phyloP scores from a whole-genome alignment of 2,888 invertebrate species.

The Molorchus minor region DNA sequence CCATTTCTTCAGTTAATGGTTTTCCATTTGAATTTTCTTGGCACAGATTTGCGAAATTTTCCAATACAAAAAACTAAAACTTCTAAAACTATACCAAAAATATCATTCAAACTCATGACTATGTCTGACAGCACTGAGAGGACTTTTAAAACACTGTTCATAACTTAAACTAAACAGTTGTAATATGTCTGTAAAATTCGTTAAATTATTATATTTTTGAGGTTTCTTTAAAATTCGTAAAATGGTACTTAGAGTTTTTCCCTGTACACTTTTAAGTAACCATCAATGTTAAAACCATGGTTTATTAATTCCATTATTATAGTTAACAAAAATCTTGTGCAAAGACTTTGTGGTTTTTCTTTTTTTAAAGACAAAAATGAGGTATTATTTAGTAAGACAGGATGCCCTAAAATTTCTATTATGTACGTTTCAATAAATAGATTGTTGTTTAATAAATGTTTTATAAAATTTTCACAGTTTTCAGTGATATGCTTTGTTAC shows the following conservation, averaged over 20 bases:
- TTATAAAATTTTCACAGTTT: conserved; percentile 45
- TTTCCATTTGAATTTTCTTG: conserved; percentile 31
- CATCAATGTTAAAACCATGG: conserved; percentile 26
- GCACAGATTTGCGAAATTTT: conserved; percentile 37
- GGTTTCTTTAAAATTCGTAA: conserved; percentile 64
- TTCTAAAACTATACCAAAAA: conserved; percentile 27
- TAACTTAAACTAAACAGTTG: conserved; percentile 57
- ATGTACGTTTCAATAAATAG: conserved; percentile 47
- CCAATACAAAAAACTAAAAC: conserved; percentile 44
- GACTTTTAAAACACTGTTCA: conserved; percentile 62
- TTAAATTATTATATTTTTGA: conserved; percentile 42
- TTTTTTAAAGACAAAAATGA: conserved; percentile 53
- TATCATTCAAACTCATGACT: conserved; percentile 20
- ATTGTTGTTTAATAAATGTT: conserved; percentile 36
- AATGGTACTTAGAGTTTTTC: conserved; percentile 64
- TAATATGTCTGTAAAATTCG: conserved; percentile 62
- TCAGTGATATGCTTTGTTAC: conserved; percentile 35
- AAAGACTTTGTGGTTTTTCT: conserved; percentile 44
- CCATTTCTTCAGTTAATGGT: conserved; percentile 40
- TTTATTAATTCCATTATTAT: conserved; percentile 34
- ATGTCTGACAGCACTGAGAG: conserved; percentile 49
- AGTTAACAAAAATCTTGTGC: conserved; percentile 54
- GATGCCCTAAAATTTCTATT: conserved; percentile 60
- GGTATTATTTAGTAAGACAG: conserved; percentile 59
- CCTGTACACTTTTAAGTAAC: conserved; percentile 64